Conservation (phyloP, 1,140 invertebrate species). For the Drosophila willistoni region DNA sequence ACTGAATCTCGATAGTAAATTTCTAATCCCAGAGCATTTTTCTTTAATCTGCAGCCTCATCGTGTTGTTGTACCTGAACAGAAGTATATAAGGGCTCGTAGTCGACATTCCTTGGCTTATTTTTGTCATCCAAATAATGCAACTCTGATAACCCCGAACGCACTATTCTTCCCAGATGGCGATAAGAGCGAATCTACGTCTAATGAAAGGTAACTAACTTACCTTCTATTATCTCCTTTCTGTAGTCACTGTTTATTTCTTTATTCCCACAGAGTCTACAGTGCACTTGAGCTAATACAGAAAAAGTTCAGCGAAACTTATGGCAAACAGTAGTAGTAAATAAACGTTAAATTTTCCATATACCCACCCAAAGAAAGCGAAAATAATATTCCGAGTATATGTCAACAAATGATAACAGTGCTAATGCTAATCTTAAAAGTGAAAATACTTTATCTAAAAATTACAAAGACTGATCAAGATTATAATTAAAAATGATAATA, state of each 20-base stretch:
- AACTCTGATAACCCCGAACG: conserved; percentile 84
- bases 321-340: conserved; percentile 61
- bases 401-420: not conserved
- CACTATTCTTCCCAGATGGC: conserved; percentile 71
- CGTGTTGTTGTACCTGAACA: conserved; percentile 89
- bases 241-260: not conserved
- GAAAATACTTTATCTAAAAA: not conserved
- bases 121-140: conserved; percentile 89
- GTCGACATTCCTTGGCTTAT: conserved; percentile 89
- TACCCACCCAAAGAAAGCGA: not conserved
- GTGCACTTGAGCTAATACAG: conserved; percentile 88
- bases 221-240: not conserved
- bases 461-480: not conserved
- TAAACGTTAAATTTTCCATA: no score
- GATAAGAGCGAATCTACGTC: conserved; percentile 59
- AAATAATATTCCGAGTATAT: conserved; percentile 16
- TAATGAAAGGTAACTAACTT: conserved; percentile 69
- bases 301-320: conserved; percentile 88
- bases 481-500: not conserved
- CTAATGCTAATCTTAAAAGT: not conserved
- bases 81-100: conserved; percentile 84
- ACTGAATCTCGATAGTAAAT: not conserved
- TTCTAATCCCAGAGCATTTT: not conserved
- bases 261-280: conserved; percentile 84
- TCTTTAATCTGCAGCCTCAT: conserved; percentile 85